Conservation (phyloP, 2,888 invertebrate species). For the Apamea monoglypha region DNA sequence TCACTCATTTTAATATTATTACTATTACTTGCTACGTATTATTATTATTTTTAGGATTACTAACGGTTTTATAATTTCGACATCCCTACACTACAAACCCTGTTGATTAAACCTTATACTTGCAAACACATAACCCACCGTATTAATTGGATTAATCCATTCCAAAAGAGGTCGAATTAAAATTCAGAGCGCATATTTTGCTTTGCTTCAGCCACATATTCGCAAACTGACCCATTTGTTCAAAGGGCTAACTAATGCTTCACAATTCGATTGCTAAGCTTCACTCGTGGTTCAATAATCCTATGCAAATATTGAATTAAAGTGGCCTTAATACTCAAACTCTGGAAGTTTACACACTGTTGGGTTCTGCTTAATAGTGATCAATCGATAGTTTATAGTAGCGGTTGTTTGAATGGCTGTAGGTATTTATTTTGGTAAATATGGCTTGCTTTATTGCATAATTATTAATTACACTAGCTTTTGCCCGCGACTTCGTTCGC, state of each 20-base stretch:
- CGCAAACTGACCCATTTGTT: slow-evolving; percentile 48
- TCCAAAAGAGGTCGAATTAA: slow-evolving; percentile 28
- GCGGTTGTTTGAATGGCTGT: not conserved
- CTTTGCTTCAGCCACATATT: slow-evolving; percentile 21
- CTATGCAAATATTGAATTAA: slow-evolving; percentile 61
- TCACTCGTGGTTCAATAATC: slow-evolving; percentile 52
- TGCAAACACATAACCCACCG: slow-evolving; percentile 1
- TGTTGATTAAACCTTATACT: not conserved
- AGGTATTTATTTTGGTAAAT: not conserved
- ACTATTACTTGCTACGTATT: no score
- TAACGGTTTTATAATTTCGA: not conserved
- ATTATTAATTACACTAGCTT: no score
- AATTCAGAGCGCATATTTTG: slow-evolving; percentile 41
- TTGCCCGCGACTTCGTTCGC: no score
- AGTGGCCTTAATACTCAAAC: slow-evolving; percentile 50
- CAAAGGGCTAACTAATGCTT: slow-evolving; percentile 52
- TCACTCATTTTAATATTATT: no score
- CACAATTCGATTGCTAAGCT: slow-evolving; percentile 43
- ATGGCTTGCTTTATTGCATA: no score
- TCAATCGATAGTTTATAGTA: slow-evolving; percentile 27
- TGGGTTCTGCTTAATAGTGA: slow-evolving; percentile 33
- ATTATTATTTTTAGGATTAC: not conserved
- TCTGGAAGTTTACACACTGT: slow-evolving; percentile 38
- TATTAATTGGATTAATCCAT: slow-evolving; percentile 30
- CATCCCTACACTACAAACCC: not conserved